Evolutionary conservation across 2,113 vertebrate species (phyloP).

Genomic region (Podocnemis expansa): DNA sequence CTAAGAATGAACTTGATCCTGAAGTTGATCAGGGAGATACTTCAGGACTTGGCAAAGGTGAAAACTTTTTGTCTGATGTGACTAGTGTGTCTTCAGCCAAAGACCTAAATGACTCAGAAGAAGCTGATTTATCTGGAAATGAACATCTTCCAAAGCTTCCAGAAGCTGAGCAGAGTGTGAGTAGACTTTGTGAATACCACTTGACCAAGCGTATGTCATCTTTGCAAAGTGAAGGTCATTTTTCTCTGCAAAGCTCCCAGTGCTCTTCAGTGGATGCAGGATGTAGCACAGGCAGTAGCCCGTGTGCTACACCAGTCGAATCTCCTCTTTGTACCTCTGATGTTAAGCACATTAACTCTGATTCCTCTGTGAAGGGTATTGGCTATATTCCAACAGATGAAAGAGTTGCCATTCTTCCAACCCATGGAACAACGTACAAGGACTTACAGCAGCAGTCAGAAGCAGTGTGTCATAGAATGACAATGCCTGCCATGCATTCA

Average conservation of each 20-base stretch:
- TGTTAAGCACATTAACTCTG: constrained; percentile 86
- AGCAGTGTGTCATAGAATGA: constrained; percentile 86
- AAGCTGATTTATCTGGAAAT: constrained; percentile 69
- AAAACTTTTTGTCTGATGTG: constrained; percentile 82
- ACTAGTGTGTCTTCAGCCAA: constrained; percentile 83
- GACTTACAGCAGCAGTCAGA: constrained; percentile 87
- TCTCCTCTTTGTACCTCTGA: constrained; percentile 90
- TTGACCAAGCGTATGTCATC: constrained; percentile 94
- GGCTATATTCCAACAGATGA: constrained; percentile 85
- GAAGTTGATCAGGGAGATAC: constrained; percentile 77
- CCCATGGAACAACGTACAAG: constrained; percentile 83
- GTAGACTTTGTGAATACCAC: constrained; percentile 90
- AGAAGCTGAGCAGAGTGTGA: constrained; percentile 82
- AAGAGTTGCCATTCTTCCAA: constrained; percentile 81
- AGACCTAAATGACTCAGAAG: constrained; percentile 79
- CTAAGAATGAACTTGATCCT: constrained; percentile 80
- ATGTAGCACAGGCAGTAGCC: constrained; percentile 93
- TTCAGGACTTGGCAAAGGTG: constrained; percentile 77
- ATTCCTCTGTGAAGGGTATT: constrained; percentile 84
- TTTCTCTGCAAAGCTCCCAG: constrained; percentile 95
- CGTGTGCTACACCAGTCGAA: constrained; percentile 90
- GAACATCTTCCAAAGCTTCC: constrained; percentile 85
- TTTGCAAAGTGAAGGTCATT: constrained; percentile 91
- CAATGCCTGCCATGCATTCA: constrained; percentile 88
- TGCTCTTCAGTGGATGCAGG: constrained; percentile 96